Evolutionary conservation across 2,888 invertebrate genomes (phyloP).

Genomic region (Rhogogaster chlorosoma): DNA sequence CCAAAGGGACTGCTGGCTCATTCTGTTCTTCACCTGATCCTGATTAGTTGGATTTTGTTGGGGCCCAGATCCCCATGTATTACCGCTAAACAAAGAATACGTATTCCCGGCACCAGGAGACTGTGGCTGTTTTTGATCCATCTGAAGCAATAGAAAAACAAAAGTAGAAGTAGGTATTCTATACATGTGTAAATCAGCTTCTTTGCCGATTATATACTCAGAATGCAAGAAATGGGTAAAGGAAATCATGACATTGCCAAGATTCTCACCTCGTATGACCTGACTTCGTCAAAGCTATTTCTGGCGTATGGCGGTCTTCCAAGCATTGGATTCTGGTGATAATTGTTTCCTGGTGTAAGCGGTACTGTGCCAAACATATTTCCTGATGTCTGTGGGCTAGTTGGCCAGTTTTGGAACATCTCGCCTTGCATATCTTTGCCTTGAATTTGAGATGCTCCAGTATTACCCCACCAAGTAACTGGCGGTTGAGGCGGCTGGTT

Average conservation of each 20-base stretch:
- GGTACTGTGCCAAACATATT: conserved; percentile 64
- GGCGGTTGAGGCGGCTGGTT: conserved; percentile 69
- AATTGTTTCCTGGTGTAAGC: conserved; percentile 65
- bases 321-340: conserved; percentile 65
- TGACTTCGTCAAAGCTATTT: conserved; percentile 67
- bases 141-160: conserved; percentile 61
- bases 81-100: conserved; percentile 81
- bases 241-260: background rate
- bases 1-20: conserved; percentile 85
- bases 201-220: background rate
- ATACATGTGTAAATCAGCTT: conserved; percentile 31
- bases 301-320: conserved; percentile 53
- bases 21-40: conserved; percentile 66
- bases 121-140: conserved; percentile 76
- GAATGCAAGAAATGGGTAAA: background rate
- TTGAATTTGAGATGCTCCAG: conserved; percentile 57
- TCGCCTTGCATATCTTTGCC: conserved; percentile 64
- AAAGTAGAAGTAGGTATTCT: conserved; percentile 16
- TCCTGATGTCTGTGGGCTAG: conserved; percentile 57
- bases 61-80: conserved; percentile 66
- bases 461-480: conserved; percentile 70
- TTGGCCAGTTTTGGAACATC: conserved; percentile 70
- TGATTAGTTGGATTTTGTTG: conserved; percentile 64
- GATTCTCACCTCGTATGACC: conserved; percentile 66
- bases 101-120: conserved; percentile 75